These are phyloP conservation scores for Anorthoa munda DNA, from an alignment of 2,888 invertebrate species.

Conservation along the genomic window DNA sequence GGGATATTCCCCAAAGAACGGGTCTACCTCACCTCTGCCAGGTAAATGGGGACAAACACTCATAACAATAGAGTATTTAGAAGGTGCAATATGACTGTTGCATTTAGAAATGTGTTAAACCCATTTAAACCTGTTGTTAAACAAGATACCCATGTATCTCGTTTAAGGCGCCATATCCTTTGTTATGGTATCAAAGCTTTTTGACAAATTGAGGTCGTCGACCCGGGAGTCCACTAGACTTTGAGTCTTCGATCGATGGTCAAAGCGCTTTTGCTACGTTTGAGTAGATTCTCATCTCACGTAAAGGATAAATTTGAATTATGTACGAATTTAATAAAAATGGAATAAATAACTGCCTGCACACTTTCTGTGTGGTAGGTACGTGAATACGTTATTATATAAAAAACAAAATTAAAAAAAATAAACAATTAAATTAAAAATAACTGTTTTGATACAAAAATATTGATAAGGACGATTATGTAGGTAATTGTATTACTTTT, in stretches of 20 bases:
- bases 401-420: too few species aligned
- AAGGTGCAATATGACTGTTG: slow-evolving; percentile 14
- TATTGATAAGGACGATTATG: too few species aligned
- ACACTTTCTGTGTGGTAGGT: too few species aligned
- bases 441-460: too few species aligned
- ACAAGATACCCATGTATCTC: neutral
- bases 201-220: slow-evolving; percentile 48
- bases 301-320: too few species aligned
- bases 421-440: too few species aligned
- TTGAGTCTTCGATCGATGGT: neutral
- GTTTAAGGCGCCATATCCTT: neutral
- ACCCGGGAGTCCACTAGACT: slow-evolving; percentile 12
- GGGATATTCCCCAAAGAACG: slow-evolving; percentile 75
- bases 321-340: too few species aligned
- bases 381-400: too few species aligned
- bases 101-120: slow-evolving; percentile 31
- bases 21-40: slow-evolving; percentile 63
- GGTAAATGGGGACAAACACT: slow-evolving; percentile 54
- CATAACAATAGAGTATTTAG: slow-evolving; percentile 19
- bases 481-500: too few species aligned
- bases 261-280: neutral
- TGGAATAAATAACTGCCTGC: too few species aligned
- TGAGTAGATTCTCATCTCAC: too few species aligned
- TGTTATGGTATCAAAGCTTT: slow-evolving; percentile 12
- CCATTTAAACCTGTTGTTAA: slow-evolving; percentile 19